These are phyloP conservation scores for Pseudopipra pipra DNA, from an alignment of 2,113 vertebrate genomes.

Conservation along the genomic window DNA sequence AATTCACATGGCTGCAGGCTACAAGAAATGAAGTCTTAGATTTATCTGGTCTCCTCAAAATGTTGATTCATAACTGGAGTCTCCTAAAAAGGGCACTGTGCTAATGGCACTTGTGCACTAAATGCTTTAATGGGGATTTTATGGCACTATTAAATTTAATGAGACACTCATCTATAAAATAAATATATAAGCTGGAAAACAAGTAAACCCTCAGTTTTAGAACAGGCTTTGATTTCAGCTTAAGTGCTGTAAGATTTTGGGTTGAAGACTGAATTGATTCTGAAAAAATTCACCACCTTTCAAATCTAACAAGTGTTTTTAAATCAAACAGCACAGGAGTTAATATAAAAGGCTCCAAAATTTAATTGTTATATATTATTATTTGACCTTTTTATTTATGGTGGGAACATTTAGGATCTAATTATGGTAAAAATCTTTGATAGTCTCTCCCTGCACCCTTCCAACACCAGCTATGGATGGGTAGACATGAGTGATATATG, in stretches of 20 bases:
- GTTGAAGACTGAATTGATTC: neutral
- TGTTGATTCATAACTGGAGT: neutral
- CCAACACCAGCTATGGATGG: neutral
- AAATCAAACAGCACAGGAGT: neutral
- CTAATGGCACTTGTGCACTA: neutral
- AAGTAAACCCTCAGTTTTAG: neutral
- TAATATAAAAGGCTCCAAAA: neutral
- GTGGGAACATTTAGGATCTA: neutral
- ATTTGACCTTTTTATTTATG: neutral
- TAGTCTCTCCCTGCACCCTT: neutral
- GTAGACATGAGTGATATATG: fast-evolving
- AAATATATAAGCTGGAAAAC: neutral
- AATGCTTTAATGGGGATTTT: neutral
- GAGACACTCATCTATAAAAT: neutral
- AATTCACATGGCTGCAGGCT: neutral
- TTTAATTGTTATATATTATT: neutral
- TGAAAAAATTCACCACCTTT: neutral
- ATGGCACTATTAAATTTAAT: neutral
- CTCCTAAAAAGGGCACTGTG: neutral
- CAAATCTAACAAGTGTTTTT: neutral
- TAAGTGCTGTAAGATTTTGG: neutral
- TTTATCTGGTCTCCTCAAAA: neutral
- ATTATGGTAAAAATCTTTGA: neutral
- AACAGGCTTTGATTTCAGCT: neutral
- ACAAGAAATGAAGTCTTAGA: neutral